Base-by-base conservation (phyloP, 2,888 invertebrate species). In the Ichneumon xanthorius region DNA sequence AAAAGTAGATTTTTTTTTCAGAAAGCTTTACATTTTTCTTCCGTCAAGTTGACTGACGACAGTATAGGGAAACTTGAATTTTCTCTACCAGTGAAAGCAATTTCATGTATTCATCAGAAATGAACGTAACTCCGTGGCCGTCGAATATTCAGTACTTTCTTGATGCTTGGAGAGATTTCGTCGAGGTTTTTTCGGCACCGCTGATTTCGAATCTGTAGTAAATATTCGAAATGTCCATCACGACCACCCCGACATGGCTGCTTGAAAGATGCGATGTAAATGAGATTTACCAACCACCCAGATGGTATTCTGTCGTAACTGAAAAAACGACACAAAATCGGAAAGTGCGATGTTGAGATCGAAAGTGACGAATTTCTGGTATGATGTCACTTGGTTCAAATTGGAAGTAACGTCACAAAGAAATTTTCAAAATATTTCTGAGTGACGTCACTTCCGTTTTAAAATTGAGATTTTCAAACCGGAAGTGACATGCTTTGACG, bases 1-100 rank as follows among this genome's bases (percentile, higher is more conserved):
- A 37, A 53, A 33, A 82, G 76, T 82, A 53, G 71, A 72, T 72
- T 77, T 82, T 77, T 77, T 45, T 77, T 77, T 48, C 61, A 16
- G 40, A 33, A 40, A 75, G 58, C 40, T 58, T 61, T 30, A 14
- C 73, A 9, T 77, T 68, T 68, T 77, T 55, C 77, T 22, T 50
- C 48, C 5, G n/a, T 67, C 55, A 37, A 67, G 73, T 22, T 45
- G 48, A 37, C 16, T 50, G 22, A 22, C 67, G 30, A n/a, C n/a
- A 33, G 65, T 22, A 70, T 19, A 30, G 22, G 26, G 30, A 65
- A 80, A 45, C 40, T 37, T 63, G 65, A 55, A 63, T 40, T 30
- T 48, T 77, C 14, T 55, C 48, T 19, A 26, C 37, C 50, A 53
- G 33, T 53, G 33, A 65, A 72, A 80, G 65, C 40, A 72, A 53